Percentiles rank a stretch among this genome's conserved stretches.
Conservation (phyloP, 2,113 vertebrate species). For the Chiloscyllium plagiosum region DNA sequence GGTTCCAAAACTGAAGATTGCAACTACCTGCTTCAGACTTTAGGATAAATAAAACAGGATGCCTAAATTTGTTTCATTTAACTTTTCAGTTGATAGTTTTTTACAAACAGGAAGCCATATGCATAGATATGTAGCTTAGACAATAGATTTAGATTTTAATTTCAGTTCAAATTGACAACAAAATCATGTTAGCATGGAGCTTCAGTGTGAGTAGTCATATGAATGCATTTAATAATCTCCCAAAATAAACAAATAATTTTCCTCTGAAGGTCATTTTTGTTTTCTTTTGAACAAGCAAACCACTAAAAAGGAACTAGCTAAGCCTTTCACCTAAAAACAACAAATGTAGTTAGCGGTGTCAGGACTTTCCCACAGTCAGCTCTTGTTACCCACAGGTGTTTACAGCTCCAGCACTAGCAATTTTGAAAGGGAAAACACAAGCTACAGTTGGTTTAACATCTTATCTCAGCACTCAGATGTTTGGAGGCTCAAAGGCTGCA, state of each 20-base stretch:
- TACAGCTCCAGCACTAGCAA: constrained; percentile 43
- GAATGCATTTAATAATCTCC: constrained; percentile 62
- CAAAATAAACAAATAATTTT: constrained; percentile 66
- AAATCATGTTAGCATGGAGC: neutral
- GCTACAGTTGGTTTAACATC: constrained; percentile 32
- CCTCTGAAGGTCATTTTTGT: constrained; percentile 54
- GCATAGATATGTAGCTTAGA: neutral
- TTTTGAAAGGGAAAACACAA: constrained; percentile 29
- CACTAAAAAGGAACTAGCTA: constrained; percentile 51
- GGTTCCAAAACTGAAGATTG: neutral
- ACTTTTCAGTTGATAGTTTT: neutral
- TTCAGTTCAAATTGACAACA: neutral
- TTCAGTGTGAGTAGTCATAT: neutral
- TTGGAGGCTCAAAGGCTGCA: constrained; percentile 13
- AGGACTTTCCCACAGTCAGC: constrained; percentile 62
- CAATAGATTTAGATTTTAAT: neutral
- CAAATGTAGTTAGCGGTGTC: constrained; percentile 59
- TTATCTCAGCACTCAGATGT: constrained; percentile 35
- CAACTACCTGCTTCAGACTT: neutral
- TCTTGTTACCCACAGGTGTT: constrained; percentile 54
- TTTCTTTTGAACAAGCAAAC: constrained; percentile 72
- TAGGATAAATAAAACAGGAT: neutral
- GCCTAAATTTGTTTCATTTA: neutral
- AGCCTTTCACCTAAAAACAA: constrained; percentile 65
- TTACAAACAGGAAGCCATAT: constrained; percentile 8